Evolutionary conservation across 2,888 invertebrate genomes (phyloP).

Genomic region (Lycophotia porphyrea): DNA sequence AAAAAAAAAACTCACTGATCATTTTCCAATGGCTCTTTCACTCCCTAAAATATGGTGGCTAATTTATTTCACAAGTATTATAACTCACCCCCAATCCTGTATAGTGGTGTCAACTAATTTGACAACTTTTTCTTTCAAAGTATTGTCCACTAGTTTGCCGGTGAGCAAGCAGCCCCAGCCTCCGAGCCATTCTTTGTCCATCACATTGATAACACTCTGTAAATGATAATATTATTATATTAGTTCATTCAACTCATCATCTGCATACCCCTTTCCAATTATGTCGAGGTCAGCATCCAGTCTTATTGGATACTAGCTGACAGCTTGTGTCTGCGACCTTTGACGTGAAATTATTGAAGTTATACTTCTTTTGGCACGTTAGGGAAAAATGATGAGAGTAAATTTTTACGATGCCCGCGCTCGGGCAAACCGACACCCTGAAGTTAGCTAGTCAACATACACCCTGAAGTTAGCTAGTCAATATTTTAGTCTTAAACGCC

Average conservation of each 20-base stretch:
- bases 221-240: constrained; percentile 1
- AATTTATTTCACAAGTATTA: not conserved
- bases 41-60: not conserved
- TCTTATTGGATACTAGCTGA: too few species aligned
- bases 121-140: constrained; percentile 82
- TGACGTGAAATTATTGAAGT: too few species aligned
- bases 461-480: too few species aligned
- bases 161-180: constrained; percentile 91
- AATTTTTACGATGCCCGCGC: too few species aligned
- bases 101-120: constrained; percentile 88
- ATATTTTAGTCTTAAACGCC: too few species aligned
- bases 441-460: too few species aligned
- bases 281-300: too few species aligned
- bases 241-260: not conserved
- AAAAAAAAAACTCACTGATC: not conserved
- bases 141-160: constrained; percentile 89
- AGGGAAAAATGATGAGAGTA: too few species aligned
- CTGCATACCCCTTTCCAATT: not conserved
- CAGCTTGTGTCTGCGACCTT: too few species aligned
- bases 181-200: constrained; percentile 91
- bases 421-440: too few species aligned
- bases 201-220: constrained; percentile 90
- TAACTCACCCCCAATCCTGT: constrained; percentile 85
- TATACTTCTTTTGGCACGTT: too few species aligned
- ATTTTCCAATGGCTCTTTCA: not conserved